Evolutionary conservation across 2,888 invertebrate genomes (phyloP).

Genomic region (Eupithecia pulchellata): DNA sequence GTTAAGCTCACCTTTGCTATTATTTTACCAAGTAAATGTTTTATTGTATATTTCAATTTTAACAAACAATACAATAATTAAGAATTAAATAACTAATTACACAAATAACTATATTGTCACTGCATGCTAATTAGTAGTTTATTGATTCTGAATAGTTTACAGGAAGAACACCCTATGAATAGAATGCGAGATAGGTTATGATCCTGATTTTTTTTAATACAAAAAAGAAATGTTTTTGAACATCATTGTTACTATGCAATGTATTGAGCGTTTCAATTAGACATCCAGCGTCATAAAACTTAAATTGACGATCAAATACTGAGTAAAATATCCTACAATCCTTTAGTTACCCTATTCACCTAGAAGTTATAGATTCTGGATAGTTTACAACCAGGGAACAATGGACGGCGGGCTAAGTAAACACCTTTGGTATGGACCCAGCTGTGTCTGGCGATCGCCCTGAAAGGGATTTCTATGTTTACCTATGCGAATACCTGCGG

Average conservation of each 20-base stretch:
- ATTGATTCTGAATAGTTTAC: too few species aligned
- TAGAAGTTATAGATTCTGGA: background rate
- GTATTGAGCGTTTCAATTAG: background rate
- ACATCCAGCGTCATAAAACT: background rate
- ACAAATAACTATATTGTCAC: too few species aligned
- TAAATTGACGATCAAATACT: background rate
- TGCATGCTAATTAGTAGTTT: too few species aligned
- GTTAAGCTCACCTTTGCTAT: too few species aligned
- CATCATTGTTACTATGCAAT: background rate
- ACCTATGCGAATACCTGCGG: background rate
- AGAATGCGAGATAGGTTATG: too few species aligned
- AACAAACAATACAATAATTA: too few species aligned
- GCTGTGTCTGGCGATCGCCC: background rate
- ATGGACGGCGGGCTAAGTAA: background rate
- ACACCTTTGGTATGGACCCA: background rate
- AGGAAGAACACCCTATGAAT: too few species aligned
- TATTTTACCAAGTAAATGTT: too few species aligned
- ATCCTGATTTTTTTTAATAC: too few species aligned
- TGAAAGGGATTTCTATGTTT: background rate
- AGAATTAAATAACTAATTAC: too few species aligned
- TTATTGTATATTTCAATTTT: too few species aligned
- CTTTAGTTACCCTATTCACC: background rate
- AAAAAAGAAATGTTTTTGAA: background rate
- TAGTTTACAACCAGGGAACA: background rate
- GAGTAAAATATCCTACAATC: background rate